Base-by-base conservation (phyloP, 2,888 invertebrate species). In the Seira musarum region DNA sequence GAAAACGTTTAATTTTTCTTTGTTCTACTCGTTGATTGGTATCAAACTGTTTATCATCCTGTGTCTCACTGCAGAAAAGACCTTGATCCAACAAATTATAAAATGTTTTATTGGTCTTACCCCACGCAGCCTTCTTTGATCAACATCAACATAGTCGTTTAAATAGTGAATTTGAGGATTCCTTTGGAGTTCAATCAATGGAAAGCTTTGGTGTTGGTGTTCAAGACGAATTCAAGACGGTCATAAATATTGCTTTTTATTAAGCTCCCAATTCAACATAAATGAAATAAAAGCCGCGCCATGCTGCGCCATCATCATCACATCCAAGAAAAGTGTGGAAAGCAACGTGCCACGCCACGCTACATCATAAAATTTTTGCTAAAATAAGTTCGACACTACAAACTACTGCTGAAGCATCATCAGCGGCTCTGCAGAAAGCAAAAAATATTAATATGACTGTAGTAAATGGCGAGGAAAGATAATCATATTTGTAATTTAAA, bases 201-300 rank as follows among this genome's bases (percentile, higher is more conserved):
- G n/a, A n/a, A n/a, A n/a, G 40, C 40, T 40, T n/a, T n/a, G n/a
- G n/a, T n/a, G n/a, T 40, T 13, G 13, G 40, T 40, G 40, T 40
- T 40, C 40, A 40, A 40, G 6, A 8, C 13, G 40, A 40, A 40
- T 40, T 40, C 13, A 13, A 40, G 40, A 40, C 25, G 63, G 22
- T 69, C 69, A 46, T 67, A 67, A 67, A 67, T 67, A 49, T 66
- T 13, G 35, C 2, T 49, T 19, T 46, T 65, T 65, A 67, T 69
- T 53, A 53, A 25, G 57, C 57, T 57, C 49, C 40, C 40, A 40
- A 40, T n/a, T 35, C 1, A 19, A 66, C 69, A 2, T 30, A 53
- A 49, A 57, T 17, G 57, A 25, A 69, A 69, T 69, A 69, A 69
- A 69, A 40, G 40, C 40, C 40, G 40, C 40, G 13, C 40, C 40